These are phyloP conservation scores for Montipora efflorescens DNA, from an alignment of 64 coral and sea anemone species.

Conservation along the genomic window DNA sequence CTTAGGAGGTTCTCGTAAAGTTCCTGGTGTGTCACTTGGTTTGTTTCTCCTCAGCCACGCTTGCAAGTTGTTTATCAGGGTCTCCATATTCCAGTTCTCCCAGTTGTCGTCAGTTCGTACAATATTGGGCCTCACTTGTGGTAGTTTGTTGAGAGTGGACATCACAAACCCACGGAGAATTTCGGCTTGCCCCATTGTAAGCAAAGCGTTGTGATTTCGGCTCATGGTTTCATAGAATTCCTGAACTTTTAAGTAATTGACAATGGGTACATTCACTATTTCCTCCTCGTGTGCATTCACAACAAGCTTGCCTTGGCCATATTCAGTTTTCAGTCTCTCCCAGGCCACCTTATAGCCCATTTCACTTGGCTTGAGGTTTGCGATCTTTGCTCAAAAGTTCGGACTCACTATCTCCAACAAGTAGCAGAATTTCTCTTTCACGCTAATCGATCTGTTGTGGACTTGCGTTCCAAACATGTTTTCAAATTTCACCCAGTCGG, in stretches of 20 bases:
- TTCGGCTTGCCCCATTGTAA: slow-evolving; percentile 41
- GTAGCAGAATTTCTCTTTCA: neutral
- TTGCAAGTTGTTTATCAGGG: slow-evolving; percentile 58
- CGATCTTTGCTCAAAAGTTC: neutral
- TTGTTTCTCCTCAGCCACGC: slow-evolving; percentile 61
- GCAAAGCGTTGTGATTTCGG: slow-evolving; percentile 54
- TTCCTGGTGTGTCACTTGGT: neutral
- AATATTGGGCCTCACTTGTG: slow-evolving; percentile 79
- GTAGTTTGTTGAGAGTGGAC: slow-evolving; percentile 77
- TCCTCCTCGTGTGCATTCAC: neutral
- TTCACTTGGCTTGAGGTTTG: neutral
- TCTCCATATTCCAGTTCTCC: slow-evolving; percentile 44
- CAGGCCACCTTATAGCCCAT: neutral
- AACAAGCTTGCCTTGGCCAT: slow-evolving; percentile 42
- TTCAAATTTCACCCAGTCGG: neutral
- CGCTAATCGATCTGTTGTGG: neutral
- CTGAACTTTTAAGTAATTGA: neutral
- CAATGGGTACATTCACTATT: neutral
- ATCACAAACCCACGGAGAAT: slow-evolving; percentile 12
- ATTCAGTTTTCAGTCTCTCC: slow-evolving; percentile 50
- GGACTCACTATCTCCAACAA: neutral
- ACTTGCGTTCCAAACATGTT: neutral
- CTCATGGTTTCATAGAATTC: slow-evolving; percentile 58
- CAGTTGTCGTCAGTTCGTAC: slow-evolving; percentile 55
- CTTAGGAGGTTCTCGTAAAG: neutral